phyloP scores from a whole-genome alignment of 2,113 vertebrate genomes.

The Anser brachyrhynchus region DNA sequence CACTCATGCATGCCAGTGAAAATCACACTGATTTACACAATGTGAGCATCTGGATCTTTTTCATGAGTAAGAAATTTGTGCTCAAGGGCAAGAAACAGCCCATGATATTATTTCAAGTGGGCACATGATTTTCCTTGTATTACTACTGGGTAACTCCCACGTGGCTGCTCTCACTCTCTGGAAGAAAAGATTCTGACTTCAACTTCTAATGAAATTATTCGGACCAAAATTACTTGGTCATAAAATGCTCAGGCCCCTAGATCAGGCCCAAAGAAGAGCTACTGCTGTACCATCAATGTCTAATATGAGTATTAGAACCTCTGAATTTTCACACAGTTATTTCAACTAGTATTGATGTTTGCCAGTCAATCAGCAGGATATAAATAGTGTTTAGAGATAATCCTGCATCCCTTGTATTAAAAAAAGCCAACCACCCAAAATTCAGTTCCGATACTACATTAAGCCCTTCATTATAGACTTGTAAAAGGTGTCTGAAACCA shows the following conservation, averaged over 20 bases:
- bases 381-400: neutral
- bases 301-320: neutral
- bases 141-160: neutral
- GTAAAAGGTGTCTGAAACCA: neutral
- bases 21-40: neutral
- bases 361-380: neutral
- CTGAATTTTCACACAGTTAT: neutral
- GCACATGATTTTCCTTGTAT: neutral
- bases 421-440: neutral
- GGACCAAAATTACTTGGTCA: neutral
- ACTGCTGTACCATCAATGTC: neutral
- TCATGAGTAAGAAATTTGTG: conserved; percentile 1
- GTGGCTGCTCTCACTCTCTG: neutral
- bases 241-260: neutral
- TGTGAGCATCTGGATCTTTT: conserved; percentile 18
- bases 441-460: neutral
- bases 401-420: neutral
- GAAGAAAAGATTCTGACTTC: neutral
- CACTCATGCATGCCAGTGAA: neutral
- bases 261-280: neutral
- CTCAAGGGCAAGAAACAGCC: conserved; percentile 14
- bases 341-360: neutral
- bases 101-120: neutral
- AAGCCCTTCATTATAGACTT: neutral
- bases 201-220: neutral